Evolutionary conservation across 2,888 invertebrate species (phyloP).

Genomic region (Horisme vitalbata): DNA sequence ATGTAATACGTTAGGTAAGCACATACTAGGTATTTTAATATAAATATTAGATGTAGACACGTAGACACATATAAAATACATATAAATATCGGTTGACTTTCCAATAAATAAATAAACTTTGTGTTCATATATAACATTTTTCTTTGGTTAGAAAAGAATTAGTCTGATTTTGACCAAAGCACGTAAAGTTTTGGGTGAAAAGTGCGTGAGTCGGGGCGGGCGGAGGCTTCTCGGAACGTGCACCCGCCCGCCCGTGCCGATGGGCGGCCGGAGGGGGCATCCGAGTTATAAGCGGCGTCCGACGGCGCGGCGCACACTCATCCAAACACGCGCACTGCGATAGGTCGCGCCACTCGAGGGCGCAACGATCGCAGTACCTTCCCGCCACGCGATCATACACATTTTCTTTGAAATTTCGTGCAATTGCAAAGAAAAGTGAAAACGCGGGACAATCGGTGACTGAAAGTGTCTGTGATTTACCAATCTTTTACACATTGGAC

Average conservation of each 20-base stretch:
- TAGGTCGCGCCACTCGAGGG: constrained; percentile 75
- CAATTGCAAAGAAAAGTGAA: constrained; percentile 80
- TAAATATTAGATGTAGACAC: too few species aligned
- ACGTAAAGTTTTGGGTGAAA: constrained; percentile 43
- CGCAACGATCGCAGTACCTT: constrained; percentile 75
- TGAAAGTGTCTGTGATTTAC: constrained; percentile 71
- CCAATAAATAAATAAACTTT: too few species aligned
- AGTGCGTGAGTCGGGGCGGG: constrained; percentile 46
- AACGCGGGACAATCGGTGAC: constrained; percentile 68
- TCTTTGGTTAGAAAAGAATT: too few species aligned
- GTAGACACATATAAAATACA: too few species aligned
- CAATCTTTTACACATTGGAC: constrained; percentile 44
- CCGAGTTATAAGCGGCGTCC: constrained; percentile 55
- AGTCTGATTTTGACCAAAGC: too few species aligned
- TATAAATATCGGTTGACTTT: too few species aligned
- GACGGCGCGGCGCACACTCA: constrained; percentile 69
- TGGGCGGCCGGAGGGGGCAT: constrained; percentile 43
- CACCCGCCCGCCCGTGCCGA: constrained; percentile 40
- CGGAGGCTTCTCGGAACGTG: constrained; percentile 49
- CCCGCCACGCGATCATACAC: constrained; percentile 58
- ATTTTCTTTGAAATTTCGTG: constrained; percentile 81
- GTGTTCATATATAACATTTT: too few species aligned
- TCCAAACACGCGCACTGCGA: constrained; percentile 69
- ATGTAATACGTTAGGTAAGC: too few species aligned
- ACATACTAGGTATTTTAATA: too few species aligned